A percentile compares a stretch with the other conserved stretches of the same genome.
Evolutionary conservation across 2,797 vertebrate genomes (phyloP).

Genomic region (Silurus aristotelis): DNA sequence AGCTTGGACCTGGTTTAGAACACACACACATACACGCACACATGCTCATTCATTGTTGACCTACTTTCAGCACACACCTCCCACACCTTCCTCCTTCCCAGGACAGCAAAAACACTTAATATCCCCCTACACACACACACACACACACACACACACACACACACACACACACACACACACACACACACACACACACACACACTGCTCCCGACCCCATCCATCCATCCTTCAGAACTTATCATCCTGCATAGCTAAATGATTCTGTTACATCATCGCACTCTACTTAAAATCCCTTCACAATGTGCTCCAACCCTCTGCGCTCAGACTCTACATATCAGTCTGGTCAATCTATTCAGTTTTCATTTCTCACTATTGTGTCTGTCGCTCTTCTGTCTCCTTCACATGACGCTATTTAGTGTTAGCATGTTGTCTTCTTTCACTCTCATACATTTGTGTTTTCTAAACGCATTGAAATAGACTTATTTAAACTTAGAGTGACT

Average conservation of each 20-base stretch:
- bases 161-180: too few relatives aligned
- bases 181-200: too few relatives aligned
- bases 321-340: constrained; percentile 70
- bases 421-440: background rate
- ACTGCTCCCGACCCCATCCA: constrained; percentile 48
- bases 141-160: too few relatives aligned
- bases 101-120: constrained; percentile 41
- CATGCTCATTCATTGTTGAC: background rate
- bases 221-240: constrained; percentile 70
- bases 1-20: constrained; percentile 7
- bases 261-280: constrained; percentile 67
- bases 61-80: constrained; percentile 32
- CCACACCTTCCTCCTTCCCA: constrained; percentile 12
- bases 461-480: too few relatives aligned
- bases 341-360: constrained; percentile 68
- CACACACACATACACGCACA: constrained; percentile 38
- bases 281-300: constrained; percentile 66
- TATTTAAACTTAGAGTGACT: too few relatives aligned
- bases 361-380: constrained; percentile 35
- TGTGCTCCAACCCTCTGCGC: constrained; percentile 62
- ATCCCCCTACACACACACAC: background rate
- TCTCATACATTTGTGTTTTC: background rate
- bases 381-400: background rate
- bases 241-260: constrained; percentile 67
- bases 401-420: background rate